Percentiles rank a stretch among this genome's conserved stretches.
Conservation (phyloP, 2,113 vertebrate genomes). For the Struthidea cinerea region DNA sequence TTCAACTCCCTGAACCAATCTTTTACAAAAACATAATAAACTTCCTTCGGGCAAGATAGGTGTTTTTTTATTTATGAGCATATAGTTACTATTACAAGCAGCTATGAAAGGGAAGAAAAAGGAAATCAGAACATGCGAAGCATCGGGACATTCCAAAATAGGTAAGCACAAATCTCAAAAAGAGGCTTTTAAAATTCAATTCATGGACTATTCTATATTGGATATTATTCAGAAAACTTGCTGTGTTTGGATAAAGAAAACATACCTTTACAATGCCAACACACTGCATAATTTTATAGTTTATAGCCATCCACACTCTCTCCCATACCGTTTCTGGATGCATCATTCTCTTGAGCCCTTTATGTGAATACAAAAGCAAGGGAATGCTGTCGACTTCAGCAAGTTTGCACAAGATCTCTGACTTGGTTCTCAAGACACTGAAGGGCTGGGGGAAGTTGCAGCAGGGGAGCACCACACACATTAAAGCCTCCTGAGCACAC, state of each 20-base stretch:
- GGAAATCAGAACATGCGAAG: not conserved
- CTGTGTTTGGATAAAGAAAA: not conserved
- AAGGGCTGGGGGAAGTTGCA: not conserved
- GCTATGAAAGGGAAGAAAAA: not conserved
- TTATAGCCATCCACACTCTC: not conserved
- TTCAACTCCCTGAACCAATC: not conserved
- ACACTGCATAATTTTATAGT: not conserved
- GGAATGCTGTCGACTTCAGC: not conserved
- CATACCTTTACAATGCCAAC: not conserved
- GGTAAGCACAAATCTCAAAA: not conserved
- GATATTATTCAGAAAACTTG: not conserved
- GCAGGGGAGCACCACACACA: not conserved
- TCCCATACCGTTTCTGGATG: not conserved
- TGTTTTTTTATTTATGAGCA: not conserved
- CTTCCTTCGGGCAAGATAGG: not conserved
- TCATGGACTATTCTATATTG: not conserved
- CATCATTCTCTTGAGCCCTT: not conserved
- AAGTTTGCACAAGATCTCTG: not conserved
- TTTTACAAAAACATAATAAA: constrained; percentile 17
- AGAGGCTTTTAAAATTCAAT: not conserved
- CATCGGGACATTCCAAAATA: not conserved
- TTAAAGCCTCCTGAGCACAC: not conserved
- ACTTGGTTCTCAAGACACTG: not conserved
- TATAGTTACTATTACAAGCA: constrained; percentile 30
- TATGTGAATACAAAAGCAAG: not conserved